phyloP scores from a whole-genome alignment of 37 sponge, comb jelly and placozoan species.

The Geodia barretti region DNA sequence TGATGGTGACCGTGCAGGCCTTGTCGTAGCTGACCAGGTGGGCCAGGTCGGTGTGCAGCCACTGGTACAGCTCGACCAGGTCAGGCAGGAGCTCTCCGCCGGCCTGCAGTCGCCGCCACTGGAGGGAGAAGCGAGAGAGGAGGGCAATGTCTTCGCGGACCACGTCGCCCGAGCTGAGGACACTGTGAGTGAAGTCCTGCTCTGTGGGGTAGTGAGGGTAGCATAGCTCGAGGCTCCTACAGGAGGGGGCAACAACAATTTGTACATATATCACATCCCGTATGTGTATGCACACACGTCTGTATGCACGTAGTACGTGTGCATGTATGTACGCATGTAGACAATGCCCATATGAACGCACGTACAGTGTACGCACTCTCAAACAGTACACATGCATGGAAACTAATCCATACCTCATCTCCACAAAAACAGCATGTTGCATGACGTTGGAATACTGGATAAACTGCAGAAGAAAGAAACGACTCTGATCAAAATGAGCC shows the following conservation, averaged over 20 bases:
- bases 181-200: constrained; percentile 58
- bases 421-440: constrained; percentile 38
- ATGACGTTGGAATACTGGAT: constrained; percentile 25
- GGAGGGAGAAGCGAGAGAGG: constrained; percentile 45
- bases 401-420: constrained; percentile 34
- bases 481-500: neutral
- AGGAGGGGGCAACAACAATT: too few species aligned
- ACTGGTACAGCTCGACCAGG: constrained; percentile 84
- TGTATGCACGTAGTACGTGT: neutral
- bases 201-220: constrained; percentile 75
- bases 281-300: neutral
- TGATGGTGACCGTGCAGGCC: constrained; percentile 52
- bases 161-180: constrained; percentile 45
- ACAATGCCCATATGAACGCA: too few species aligned
- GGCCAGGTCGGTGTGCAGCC: constrained; percentile 77
- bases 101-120: constrained; percentile 43
- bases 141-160: constrained; percentile 17
- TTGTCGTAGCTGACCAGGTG: constrained; percentile 60
- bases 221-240: constrained; percentile 42
- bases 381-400: neutral
- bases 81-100: constrained; percentile 61
- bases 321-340: neutral
- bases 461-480: constrained; percentile 40
- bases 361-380: neutral
- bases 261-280: too few species aligned